phyloP scores from a whole-genome alignment of 2,888 invertebrate genomes.

The Drosophila basisetae region DNA sequence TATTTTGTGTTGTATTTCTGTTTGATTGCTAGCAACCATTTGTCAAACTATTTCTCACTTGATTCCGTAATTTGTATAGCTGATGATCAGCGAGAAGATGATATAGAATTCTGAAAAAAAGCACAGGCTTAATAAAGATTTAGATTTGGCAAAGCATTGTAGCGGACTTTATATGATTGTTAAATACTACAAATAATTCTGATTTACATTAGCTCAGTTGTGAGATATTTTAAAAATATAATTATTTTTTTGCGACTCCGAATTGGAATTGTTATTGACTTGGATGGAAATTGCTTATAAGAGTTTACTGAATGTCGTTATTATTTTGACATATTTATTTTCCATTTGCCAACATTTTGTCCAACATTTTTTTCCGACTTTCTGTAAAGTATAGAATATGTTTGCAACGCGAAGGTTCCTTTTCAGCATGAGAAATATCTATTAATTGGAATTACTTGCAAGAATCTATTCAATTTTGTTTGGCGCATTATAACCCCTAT shows the following conservation, averaged over 20 bases:
- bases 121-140: no score
- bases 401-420: neutral
- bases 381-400: neutral
- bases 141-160: neutral
- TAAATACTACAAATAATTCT: neutral
- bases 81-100: neutral
- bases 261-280: neutral
- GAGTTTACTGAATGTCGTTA: neutral
- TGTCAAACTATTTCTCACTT: neutral
- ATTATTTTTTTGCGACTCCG: neutral
- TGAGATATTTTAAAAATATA: neutral
- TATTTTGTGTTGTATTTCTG: neutral
- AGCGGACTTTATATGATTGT: neutral
- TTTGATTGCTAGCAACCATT: neutral
- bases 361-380: neutral
- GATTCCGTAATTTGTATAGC: neutral
- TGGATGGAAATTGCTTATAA: neutral
- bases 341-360: neutral
- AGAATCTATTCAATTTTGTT: conserved; percentile 47
- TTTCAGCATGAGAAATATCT: conserved; percentile 15
- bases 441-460: conserved; percentile 74
- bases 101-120: neutral
- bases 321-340: neutral
- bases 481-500: conserved; percentile 23
- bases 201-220: neutral